Conservation (phyloP, 2,113 vertebrate genomes). For the Eublepharis macularius region DNA sequence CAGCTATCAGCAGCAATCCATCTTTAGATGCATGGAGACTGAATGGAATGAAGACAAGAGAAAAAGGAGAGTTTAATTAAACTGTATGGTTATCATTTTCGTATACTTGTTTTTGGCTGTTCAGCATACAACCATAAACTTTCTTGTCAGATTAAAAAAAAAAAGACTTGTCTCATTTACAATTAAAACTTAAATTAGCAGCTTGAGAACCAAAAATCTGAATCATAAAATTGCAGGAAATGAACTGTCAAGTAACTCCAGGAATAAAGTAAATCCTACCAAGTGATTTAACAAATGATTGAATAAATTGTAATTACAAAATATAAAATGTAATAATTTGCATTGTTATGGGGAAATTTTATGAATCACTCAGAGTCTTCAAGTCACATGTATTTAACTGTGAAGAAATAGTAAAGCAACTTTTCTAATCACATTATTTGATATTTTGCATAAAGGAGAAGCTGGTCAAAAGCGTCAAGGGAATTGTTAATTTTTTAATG, state of each 20-base stretch:
- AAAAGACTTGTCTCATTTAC: background rate
- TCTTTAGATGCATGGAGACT: background rate
- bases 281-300: slow-evolving; percentile 33
- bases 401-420: background rate
- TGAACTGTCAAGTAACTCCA: slow-evolving; percentile 6
- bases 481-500: background rate
- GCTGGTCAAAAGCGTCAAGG: background rate
- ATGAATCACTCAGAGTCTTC: slow-evolving; percentile 38
- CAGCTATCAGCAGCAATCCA: background rate
- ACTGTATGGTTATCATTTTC: slow-evolving; percentile 30
- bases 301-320: slow-evolving; percentile 48
- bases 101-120: slow-evolving; percentile 16
- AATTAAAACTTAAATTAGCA: slow-evolving; percentile 2
- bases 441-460: background rate
- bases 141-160: background rate
- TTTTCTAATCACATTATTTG: background rate
- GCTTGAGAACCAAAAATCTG: background rate
- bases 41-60: background rate
- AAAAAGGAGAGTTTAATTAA: slow-evolving; percentile 46
- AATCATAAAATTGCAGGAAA: background rate
- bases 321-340: slow-evolving; percentile 56
- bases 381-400: background rate
- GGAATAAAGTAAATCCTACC: slow-evolving; percentile 15
- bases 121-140: background rate
- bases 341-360: slow-evolving; percentile 43